phyloP scores from a whole-genome alignment of 2,888 invertebrate species.

The Heliconius cydno region DNA sequence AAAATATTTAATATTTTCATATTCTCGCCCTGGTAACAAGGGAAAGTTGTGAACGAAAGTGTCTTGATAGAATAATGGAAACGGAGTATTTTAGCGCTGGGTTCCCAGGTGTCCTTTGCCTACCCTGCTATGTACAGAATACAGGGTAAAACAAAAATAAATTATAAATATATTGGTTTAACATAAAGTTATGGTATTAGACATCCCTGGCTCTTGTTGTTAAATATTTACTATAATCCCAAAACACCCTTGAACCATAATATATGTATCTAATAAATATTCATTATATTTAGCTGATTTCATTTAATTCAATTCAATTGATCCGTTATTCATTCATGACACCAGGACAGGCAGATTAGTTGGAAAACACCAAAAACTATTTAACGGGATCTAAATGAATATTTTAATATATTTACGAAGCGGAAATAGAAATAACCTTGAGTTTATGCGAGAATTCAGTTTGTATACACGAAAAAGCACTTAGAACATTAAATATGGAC shows the following conservation, averaged over 20 bases:
- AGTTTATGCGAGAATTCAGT: constrained; percentile 50
- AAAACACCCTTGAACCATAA: background rate
- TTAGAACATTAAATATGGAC: constrained; percentile 77
- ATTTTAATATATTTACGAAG: constrained; percentile 27
- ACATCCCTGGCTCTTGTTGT: background rate
- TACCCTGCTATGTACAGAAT: too few species aligned
- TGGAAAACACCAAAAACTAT: constrained; percentile 9
- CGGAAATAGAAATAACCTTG: constrained; percentile 49
- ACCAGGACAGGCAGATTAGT: background rate
- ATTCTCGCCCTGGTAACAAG: too few species aligned
- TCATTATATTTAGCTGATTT: background rate
- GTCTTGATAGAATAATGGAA: too few species aligned
- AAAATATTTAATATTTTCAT: too few species aligned
- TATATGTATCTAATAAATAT: background rate
- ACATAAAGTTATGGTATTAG: too few species aligned
- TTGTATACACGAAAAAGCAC: constrained; percentile 71
- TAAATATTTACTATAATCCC: background rate
- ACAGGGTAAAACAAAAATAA: too few species aligned
- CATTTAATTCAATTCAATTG: background rate
- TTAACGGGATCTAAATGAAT: background rate
- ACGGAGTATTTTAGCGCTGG: too few species aligned
- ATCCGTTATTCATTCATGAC: background rate
- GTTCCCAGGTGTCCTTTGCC: too few species aligned
- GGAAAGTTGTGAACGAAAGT: too few species aligned
- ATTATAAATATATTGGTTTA: too few species aligned